Percentiles rank a stretch among this genome's conserved stretches.
Conservation (phyloP, 92 coral and sea anemone species). For the Parazoanthus swiftii region DNA sequence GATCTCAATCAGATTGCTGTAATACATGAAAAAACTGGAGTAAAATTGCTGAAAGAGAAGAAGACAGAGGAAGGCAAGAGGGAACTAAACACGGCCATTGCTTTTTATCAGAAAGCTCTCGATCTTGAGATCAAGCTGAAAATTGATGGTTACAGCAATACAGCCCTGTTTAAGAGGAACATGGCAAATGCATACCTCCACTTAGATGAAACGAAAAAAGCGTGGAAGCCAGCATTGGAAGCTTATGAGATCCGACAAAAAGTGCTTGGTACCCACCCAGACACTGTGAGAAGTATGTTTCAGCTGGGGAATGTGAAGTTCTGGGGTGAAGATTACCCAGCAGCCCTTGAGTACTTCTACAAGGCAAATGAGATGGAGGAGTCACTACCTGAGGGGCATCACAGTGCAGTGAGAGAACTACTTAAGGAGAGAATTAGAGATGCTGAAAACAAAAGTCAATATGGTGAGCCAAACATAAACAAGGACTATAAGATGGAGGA, state of each 20-base stretch:
- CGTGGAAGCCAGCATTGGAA: slow-evolving; percentile 45
- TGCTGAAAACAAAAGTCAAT: background rate
- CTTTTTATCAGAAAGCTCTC: background rate
- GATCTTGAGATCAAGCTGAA: slow-evolving; percentile 47
- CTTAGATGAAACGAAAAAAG: slow-evolving; percentile 30
- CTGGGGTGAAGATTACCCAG: background rate
- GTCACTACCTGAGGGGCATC: background rate
- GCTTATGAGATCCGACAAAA: slow-evolving; percentile 54
- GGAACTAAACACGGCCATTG: background rate
- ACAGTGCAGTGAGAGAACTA: background rate
- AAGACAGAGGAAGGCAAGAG: background rate
- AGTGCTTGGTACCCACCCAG: slow-evolving; percentile 44
- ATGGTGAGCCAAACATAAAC: background rate
- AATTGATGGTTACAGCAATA: slow-evolving; percentile 6
- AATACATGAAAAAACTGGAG: too few species aligned
- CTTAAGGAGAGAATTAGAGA: background rate
- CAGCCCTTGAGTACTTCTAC: background rate
- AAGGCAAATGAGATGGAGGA: background rate
- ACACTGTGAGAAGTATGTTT: too few species aligned
- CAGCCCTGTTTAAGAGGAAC: slow-evolving; percentile 61
- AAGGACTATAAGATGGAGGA: too few species aligned
- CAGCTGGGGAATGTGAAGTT: background rate
- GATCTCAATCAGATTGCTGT: too few species aligned
- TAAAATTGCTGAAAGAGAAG: too few species aligned
- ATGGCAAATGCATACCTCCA: slow-evolving; percentile 53